Evolutionary conservation across 2,113 vertebrate species (phyloP), one percentile per base, ranked within the genome.

Genomic region (Cynopterus brachyotis): DNA sequence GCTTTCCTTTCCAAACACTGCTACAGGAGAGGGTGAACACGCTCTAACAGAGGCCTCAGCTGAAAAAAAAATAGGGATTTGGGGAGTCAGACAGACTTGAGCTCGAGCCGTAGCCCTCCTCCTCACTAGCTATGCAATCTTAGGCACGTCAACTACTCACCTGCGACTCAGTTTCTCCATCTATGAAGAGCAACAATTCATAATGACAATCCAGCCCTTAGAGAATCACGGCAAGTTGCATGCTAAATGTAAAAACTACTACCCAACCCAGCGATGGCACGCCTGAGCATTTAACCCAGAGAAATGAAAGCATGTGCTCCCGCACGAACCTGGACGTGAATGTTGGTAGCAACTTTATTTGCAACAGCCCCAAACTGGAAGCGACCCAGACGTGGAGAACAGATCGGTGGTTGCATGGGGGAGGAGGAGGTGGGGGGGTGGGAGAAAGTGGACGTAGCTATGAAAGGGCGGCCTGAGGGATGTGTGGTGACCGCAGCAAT

Each of bases 201-300:
- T 66, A 47, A 53, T 53, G 81, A 59, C 2, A 42, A 37, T 32
- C 57, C n/a, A 69, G 20, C 47, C 17, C 59, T 62, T 9, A 76
- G n/a, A 88, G 32, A 11, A 50, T 62, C 47, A 7, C 22, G 66
- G 12, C 42, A 87, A 32, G 5, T 8, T 80, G 35, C 3, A 42
- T 1, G n/a, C 22, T 24, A 76, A 30, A 42, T 1, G 6, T 64
- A 6, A 13, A 13, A 60, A 42, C 22, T 40, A 50, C 72, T 60
- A 40, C 2, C 30, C 2, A 37, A 9, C 13, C 7, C 30, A 47
- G 15, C 9, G 20, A 60, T 0, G 3, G 13, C 19, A 10, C 10
- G 40, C 12, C 55, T 50, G 15, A 75, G 47, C 20, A 57, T 32
- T 26, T 57, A 50, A n/a, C 8, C 22, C 37, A 75, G 13, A 83